These are phyloP conservation scores for Apoda limacodes DNA, from an alignment of 2,888 invertebrate species.

Conservation along the genomic window DNA sequence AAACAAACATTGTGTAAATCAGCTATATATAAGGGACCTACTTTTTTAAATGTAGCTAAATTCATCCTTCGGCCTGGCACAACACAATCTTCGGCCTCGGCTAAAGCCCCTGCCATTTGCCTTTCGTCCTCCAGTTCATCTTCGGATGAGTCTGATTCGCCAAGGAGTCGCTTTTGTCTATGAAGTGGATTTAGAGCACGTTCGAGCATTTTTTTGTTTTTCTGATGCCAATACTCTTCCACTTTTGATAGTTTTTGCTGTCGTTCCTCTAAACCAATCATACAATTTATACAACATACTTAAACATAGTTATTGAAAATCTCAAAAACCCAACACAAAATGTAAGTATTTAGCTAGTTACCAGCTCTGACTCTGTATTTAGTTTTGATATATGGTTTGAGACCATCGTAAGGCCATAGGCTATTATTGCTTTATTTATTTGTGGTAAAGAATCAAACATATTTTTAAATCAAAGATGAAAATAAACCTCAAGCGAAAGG, in stretches of 20 bases:
- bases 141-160: conserved; percentile 33
- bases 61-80: conserved; percentile 44
- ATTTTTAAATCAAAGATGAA: too few species aligned
- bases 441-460: too few species aligned
- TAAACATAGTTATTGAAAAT: too few species aligned
- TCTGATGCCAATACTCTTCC: conserved; percentile 79
- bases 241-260: conserved; percentile 79
- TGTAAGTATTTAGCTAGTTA: too few species aligned
- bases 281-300: background rate
- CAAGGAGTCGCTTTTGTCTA: conserved; percentile 29
- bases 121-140: conserved; percentile 42
- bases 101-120: conserved; percentile 38
- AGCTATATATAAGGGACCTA: too few species aligned
- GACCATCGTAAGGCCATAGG: too few species aligned
- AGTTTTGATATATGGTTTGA: too few species aligned
- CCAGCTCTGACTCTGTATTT: too few species aligned
- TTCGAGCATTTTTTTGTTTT: conserved; percentile 53
- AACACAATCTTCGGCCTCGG: conserved; percentile 81
- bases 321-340: too few species aligned
- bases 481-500: too few species aligned
- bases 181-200: conserved; percentile 43
- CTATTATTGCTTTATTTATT: too few species aligned
- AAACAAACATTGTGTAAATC: too few species aligned
- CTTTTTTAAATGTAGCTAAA: conserved; percentile 33
- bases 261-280: conserved; percentile 72